Evolutionary conservation across 2,888 invertebrate species (phyloP), one percentile per base, ranked within the genome.

Genomic region (Sesia bembeciformis): DNA sequence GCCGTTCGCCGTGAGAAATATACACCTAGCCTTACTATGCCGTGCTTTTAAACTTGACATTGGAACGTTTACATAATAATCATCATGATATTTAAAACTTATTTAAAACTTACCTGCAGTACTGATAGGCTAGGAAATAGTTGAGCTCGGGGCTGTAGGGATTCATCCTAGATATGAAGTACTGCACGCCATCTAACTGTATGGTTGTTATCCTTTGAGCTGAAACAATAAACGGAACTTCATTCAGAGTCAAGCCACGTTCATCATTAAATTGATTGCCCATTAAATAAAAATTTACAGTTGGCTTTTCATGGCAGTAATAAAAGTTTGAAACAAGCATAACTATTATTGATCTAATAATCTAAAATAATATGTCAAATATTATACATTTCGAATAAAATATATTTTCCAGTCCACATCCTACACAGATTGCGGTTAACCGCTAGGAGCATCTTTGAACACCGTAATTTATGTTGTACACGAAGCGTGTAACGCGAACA

Each of bases 131-230:
- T 72, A 96, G 90, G 90, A 95, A 96, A 78, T 95, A 96, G 84
- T 96, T 96, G 61, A 96, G 90, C 80, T 95, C 95, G 40, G 95
- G 95, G 61, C 95, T 95, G 82, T 95, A 96, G 6, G 95, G 95
- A 81, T 95, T 95, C 95, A 95, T 95, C 73, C 95, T 91, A 68
- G 95, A 95, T 63, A 96, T 94, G 77, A 95, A 96, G 78, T 96
- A 96, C 76, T 95, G 95, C 56, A 95, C 94, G 58, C 95, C 95
- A 86, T 95, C 95, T 70, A 96, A 82, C 77, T 95, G 95, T 68
- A 96, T 95, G 64, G 95, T 96, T 60, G 95, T 95, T 87, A 95
- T 96, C 85, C 95, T 93, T 90, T 96, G 95, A 68, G 93, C 95
- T 95, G 91, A 49, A 90, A 91, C 78, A 81, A 84, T 57, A 62